Conservation (phyloP, 2,113 vertebrate genomes). For the Solea solea region DNA sequence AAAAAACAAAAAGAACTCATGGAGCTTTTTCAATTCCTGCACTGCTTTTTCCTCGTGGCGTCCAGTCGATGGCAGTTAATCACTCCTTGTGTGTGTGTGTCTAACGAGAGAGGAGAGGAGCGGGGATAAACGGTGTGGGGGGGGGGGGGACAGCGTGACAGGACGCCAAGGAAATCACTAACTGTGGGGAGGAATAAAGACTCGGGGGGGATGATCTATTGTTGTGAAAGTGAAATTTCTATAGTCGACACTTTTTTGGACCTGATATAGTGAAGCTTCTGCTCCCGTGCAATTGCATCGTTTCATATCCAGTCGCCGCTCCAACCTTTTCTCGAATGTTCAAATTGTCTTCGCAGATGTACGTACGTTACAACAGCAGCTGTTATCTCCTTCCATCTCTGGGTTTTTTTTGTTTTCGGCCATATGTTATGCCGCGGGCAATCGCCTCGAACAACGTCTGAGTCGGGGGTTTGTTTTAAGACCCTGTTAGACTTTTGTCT, state of each 20-base stretch:
- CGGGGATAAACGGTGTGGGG: background rate
- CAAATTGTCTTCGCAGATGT: too few relatives aligned
- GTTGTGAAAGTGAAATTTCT: background rate
- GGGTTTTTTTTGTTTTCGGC: background rate
- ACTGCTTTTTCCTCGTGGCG: constrained; percentile 3
- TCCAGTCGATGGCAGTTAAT: constrained; percentile 15
- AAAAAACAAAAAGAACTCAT: background rate
- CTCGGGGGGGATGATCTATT: background rate
- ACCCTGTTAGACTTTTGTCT: too few relatives aligned
- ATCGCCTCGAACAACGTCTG: background rate
- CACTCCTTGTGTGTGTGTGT: constrained; percentile 20
- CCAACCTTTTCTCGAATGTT: too few relatives aligned
- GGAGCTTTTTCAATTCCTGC: constrained; percentile 11
- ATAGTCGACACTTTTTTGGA: too few relatives aligned
- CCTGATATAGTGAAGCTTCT: background rate
- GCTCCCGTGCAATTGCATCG: background rate
- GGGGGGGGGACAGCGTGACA: background rate
- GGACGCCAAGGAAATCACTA: background rate
- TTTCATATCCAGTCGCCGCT: too few relatives aligned
- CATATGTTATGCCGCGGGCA: background rate
- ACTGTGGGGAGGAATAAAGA: background rate
- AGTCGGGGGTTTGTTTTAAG: background rate
- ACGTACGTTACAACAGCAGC: background rate
- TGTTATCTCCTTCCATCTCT: background rate
- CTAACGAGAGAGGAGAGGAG: constrained; percentile 11